Conservation (phyloP, 37 sponge, comb jelly and placozoan genomes). For the Axinella damicornis region DNA sequence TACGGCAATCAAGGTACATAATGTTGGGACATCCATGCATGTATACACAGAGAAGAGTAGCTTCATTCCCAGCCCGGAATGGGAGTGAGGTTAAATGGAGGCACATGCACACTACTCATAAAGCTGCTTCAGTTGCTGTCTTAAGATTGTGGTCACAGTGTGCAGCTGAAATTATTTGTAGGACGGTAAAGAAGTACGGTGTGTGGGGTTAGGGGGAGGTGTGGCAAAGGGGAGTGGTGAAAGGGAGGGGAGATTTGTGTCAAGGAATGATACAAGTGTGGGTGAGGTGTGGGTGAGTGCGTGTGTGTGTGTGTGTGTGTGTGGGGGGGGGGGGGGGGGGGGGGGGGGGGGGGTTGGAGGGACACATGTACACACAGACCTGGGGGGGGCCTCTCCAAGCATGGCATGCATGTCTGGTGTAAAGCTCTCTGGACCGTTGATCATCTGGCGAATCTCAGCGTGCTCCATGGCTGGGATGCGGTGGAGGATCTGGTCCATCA, state of each 20-base stretch:
- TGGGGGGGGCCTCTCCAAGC: slow-evolving; percentile 79
- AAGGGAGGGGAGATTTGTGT: background rate
- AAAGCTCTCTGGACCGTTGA: slow-evolving; percentile 81
- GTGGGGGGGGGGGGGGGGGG: too few relatives aligned
- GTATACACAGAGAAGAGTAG: too few relatives aligned
- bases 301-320: background rate
- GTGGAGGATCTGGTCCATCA: slow-evolving; percentile 47
- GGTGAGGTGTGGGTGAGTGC: too few relatives aligned
- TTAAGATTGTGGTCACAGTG: too few relatives aligned
- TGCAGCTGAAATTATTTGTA: too few relatives aligned
- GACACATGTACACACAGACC: slow-evolving; percentile 24
- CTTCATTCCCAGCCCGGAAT: too few relatives aligned
- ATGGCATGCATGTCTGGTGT: slow-evolving; percentile 80
- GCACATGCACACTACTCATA: too few relatives aligned
- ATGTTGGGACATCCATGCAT: too few relatives aligned
- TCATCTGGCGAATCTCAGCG: slow-evolving; percentile 53
- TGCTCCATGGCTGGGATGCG: slow-evolving; percentile 52
- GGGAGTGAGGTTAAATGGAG: too few relatives aligned
- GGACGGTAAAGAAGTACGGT: background rate
- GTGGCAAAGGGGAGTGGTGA: background rate
- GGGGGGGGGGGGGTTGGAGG: slow-evolving; percentile 30
- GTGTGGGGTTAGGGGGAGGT: background rate
- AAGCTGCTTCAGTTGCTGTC: too few relatives aligned
- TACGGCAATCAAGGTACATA: background rate
- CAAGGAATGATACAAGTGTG: background rate